Conservation (phyloP, 2,888 invertebrate genomes). For the Osedax fenrisi region DNA sequence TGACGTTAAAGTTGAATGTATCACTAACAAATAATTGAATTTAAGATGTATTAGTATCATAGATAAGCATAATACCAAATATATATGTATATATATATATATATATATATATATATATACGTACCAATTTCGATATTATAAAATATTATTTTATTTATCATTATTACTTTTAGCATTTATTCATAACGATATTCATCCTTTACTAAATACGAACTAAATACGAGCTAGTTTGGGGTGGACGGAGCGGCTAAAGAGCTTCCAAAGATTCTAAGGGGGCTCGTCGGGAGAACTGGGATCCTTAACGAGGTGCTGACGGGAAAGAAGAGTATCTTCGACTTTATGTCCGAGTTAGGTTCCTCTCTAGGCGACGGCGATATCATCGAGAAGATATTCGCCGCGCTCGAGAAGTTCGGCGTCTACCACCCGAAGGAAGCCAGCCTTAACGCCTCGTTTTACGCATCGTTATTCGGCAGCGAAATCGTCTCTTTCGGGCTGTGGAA, state of each 20-base stretch:
- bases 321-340: background rate
- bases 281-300: background rate
- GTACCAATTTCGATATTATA: too few relatives aligned
- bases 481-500: background rate
- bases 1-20: too few relatives aligned
- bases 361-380: background rate
- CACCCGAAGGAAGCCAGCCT: background rate
- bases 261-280: background rate
- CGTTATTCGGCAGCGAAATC: constrained; percentile 11
- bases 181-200: too few relatives aligned
- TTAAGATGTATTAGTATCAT: too few relatives aligned
- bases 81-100: too few relatives aligned
- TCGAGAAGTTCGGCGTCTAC: background rate
- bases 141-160: too few relatives aligned
- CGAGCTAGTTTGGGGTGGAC: background rate
- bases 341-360: background rate
- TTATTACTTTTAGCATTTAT: too few relatives aligned
- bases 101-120: too few relatives aligned
- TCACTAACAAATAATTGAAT: too few relatives aligned
- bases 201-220: too few relatives aligned
- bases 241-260: background rate
- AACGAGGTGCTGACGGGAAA: background rate
- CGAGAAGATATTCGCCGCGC: background rate
- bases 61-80: too few relatives aligned
- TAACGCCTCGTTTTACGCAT: background rate